Conservation (phyloP, 1,140 invertebrate species). For the Brachionus koreanus region DNA sequence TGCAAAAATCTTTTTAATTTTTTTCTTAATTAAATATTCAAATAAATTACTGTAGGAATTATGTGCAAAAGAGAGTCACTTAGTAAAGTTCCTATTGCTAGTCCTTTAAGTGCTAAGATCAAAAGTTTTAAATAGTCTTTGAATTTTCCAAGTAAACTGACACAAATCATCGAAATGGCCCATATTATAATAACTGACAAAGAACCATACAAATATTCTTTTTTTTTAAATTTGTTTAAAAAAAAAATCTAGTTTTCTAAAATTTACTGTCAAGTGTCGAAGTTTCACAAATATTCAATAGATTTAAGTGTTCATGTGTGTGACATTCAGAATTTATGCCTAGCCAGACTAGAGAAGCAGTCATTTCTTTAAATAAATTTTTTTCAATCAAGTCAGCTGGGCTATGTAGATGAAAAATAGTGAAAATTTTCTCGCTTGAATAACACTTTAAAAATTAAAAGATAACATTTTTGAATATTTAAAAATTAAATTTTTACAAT, state of each 20-base stretch:
- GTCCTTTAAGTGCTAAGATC: conserved; percentile 12
- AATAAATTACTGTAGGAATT: not conserved
- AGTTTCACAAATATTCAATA: not conserved
- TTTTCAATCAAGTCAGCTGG: not conserved
- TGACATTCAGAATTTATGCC: not conserved
- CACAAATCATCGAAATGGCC: conserved; percentile 29
- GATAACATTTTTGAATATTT: not conserved
- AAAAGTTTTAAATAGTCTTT: not conserved
- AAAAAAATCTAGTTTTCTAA: not conserved
- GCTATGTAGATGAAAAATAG: conserved; percentile 1
- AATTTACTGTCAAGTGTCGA: not conserved
- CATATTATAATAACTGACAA: conserved; percentile 30
- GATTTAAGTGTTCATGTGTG: not conserved
- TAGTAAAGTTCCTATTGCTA: conserved; percentile 31
- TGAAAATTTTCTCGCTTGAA: not conserved
- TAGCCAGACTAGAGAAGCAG: conserved; percentile 10
- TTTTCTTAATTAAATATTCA: not conserved
- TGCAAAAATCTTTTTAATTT: not conserved
- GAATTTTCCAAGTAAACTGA: not conserved
- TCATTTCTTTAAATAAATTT: not conserved
- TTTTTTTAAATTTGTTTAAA: not conserved
- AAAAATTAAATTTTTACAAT: not conserved
- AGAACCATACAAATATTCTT: conserved; percentile 25
- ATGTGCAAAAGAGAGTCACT: conserved; percentile 31
- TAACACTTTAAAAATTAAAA: conserved; percentile 31